Percentiles rank a stretch among this genome's conserved stretches.
Evolutionary conservation across 2,888 invertebrate genomes (phyloP).

Genomic region (Drosophila infuscata): DNA sequence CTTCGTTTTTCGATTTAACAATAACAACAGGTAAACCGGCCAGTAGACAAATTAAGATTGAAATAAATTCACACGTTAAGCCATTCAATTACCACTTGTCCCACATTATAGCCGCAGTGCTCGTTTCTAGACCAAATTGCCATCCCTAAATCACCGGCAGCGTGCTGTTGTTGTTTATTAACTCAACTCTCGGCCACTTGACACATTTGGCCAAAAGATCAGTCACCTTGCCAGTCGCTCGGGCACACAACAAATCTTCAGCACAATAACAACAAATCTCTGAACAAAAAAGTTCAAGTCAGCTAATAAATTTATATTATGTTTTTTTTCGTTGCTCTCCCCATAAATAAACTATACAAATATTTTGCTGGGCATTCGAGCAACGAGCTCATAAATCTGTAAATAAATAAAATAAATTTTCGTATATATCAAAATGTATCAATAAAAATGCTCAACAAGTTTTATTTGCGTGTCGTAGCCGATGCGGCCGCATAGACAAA

Average conservation of each 20-base stretch:
- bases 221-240: constrained; percentile 66
- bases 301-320: constrained; percentile 69
- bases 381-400: constrained; percentile 77
- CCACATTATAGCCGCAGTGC: constrained; percentile 13
- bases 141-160: constrained; percentile 27
- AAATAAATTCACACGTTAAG: constrained; percentile 9
- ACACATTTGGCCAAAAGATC: constrained; percentile 75
- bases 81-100: constrained; percentile 36
- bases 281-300: constrained; percentile 59
- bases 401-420: constrained; percentile 78
- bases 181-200: constrained; percentile 61
- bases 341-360: constrained; percentile 76
- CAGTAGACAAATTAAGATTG: background rate
- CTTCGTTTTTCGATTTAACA: background rate
- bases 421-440: constrained; percentile 76
- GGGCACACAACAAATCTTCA: constrained; percentile 50
- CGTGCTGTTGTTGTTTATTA: constrained; percentile 44
- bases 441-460: constrained; percentile 80
- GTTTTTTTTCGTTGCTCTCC: constrained; percentile 43
- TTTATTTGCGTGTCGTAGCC: constrained; percentile 55
- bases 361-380: constrained; percentile 59
- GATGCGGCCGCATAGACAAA: constrained; percentile 50
- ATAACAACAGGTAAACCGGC: background rate
- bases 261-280: constrained; percentile 33
- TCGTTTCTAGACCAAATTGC: constrained; percentile 8